phyloP scores from a whole-genome alignment of 2,113 vertebrate genomes.

The Xenopus borealis region DNA sequence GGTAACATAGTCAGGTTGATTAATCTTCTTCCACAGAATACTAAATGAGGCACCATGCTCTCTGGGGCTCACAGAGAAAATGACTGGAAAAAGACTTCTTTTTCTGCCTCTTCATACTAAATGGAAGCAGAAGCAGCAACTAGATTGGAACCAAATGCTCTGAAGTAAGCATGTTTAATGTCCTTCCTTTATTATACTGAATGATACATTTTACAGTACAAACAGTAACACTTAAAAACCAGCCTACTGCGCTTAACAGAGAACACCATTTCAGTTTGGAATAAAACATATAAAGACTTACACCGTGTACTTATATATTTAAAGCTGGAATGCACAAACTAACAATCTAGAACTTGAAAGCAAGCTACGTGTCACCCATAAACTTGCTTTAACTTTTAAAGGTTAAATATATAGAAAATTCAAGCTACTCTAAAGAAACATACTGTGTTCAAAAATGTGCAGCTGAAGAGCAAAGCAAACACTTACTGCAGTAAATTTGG shows the following conservation, averaged over 20 bases:
- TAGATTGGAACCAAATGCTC: conserved; percentile 34
- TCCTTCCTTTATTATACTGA: neutral
- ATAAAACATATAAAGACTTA: too few relatives aligned
- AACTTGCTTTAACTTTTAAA: neutral
- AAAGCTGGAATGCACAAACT: too few relatives aligned
- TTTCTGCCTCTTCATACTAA: conserved; percentile 53
- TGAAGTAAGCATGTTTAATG: neutral
- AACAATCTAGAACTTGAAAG: too few relatives aligned
- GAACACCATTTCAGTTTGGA: too few relatives aligned
- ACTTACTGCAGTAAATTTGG: conserved; percentile 16
- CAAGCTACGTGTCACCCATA: neutral
- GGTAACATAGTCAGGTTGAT: conserved; percentile 81
- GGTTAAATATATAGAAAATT: neutral
- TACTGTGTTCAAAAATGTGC: conserved; percentile 1
- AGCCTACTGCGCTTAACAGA: too few relatives aligned
- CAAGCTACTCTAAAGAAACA: neutral
- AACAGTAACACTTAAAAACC: too few relatives aligned
- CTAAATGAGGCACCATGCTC: conserved; percentile 79
- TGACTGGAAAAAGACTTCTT: conserved; percentile 70
- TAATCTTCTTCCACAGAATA: conserved; percentile 87
- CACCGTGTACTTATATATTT: too few relatives aligned
- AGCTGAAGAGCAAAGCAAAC: conserved; percentile 7
- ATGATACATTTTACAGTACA: neutral
- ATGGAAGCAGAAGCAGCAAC: conserved; percentile 52
- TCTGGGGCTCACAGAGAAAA: conserved; percentile 68